Base-by-base conservation (phyloP, 1,140 invertebrate species). In the Drosophila suzukii region DNA sequence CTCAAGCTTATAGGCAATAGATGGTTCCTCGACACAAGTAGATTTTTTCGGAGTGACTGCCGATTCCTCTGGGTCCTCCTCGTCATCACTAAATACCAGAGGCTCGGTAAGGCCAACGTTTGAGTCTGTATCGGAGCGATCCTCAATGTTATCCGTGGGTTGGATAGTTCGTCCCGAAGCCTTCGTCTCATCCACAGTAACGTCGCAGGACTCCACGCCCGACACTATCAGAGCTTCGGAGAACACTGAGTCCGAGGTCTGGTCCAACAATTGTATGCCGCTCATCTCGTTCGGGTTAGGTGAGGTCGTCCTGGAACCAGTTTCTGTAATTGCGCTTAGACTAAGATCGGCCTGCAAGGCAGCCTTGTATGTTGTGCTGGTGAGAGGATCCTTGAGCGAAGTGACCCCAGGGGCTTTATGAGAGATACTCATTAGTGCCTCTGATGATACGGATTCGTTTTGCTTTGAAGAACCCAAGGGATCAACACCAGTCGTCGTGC, bases 261-360 rank as follows among this genome's bases (percentile, higher is more conserved):
- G 79, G 71, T 91, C 90, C 3, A 91, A 47, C n/a, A 79, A 39
- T 36, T 90, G 78, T n/a, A 91, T 79, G n/a, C 90, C 90, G 17
- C 90, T 91, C 51, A 91, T 71, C 30, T 91, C 85, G 20, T 72
- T 60, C 0, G 57, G 34, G 8, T 51, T n/a, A 1, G 59, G 27
- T 5, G 80, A 62, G 13, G 12, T 46, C 0, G 30, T 20, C 44
- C 49, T 60, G 1, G 46, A 51, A 5, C 8, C 7, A 11, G n/a
- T 24, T 0, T 79, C 43, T 2, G 24, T 32, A 0, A 56, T 24
- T n/a, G 27, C 34, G 24, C 68, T 70, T 1, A 41, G n/a, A 0
- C 65, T 17, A 0, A 49, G 20, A 41, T 80, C 56, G 0, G 39
- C 11, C 13, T 60, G 41, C 41, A 53, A 10, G 13, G 53, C 50